Percentiles rank a stretch among this genome's conserved stretches.
Conservation (phyloP, 2,888 invertebrate species). For the Drosophila suboccidentalis region DNA sequence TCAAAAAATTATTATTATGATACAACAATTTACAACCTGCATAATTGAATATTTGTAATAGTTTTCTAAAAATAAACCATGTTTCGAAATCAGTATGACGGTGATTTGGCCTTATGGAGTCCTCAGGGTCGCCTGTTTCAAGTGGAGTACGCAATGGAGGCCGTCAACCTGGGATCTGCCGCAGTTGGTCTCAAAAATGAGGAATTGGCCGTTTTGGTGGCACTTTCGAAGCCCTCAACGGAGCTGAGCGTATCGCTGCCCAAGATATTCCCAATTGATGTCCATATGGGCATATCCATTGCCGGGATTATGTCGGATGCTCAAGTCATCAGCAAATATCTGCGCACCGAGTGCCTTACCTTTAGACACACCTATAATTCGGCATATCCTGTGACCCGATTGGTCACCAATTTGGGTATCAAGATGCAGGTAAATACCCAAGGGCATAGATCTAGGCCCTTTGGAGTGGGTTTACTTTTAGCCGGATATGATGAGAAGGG, state of each 20-base stretch:
- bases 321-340: constrained; percentile 95
- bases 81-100: constrained; percentile 99
- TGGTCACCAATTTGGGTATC: constrained; percentile 95
- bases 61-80: constrained; percentile 11
- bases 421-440: constrained; percentile 99
- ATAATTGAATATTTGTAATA: background rate
- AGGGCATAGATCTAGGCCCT: constrained; percentile 97
- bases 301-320: constrained; percentile 99
- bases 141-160: constrained; percentile 99
- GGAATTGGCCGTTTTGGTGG: constrained; percentile 96
- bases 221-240: constrained; percentile 97
- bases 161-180: constrained; percentile 90
- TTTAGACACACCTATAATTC: constrained; percentile 96
- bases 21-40: background rate
- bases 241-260: constrained; percentile 99
- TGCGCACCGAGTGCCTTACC: constrained; percentile 98
- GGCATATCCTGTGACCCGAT: constrained; percentile 93
- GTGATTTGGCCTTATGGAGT: constrained; percentile 99
- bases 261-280: constrained; percentile 98
- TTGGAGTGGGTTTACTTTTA: constrained; percentile 98
- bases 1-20: background rate
- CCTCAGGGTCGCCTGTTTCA: constrained; percentile 97
- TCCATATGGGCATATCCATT: constrained; percentile 97
- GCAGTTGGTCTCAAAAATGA: constrained; percentile 97
- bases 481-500: constrained; percentile 98